phyloP scores from a whole-genome alignment of 1,140 invertebrate species.

The Scaptodrosophila lebanonensis region DNA sequence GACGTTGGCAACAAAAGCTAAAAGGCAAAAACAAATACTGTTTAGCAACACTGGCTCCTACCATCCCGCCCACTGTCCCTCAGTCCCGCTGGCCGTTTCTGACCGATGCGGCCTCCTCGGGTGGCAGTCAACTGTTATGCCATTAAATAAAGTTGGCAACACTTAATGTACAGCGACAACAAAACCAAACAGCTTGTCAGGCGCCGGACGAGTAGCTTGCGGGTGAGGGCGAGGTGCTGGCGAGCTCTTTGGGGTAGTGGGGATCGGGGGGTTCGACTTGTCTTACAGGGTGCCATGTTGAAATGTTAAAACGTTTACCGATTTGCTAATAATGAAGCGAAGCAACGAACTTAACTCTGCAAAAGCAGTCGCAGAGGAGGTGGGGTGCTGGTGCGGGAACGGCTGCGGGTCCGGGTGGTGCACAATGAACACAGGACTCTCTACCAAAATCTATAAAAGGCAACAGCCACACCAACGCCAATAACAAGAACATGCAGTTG shows the following conservation, averaged over 20 bases:
- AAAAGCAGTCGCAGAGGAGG: no score
- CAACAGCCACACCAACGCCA: no score
- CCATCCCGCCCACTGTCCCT: constrained; percentile 10
- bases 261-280: neutral
- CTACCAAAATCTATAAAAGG: constrained; percentile 34
- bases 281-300: constrained; percentile 7
- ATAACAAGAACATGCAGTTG: no score
- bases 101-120: constrained; percentile 8
- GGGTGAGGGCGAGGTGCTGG: neutral
- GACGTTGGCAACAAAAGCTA: constrained; percentile 24
- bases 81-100: neutral
- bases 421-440: no score
- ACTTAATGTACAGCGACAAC: constrained; percentile 75
- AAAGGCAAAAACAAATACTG: constrained; percentile 13
- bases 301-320: constrained; percentile 35
- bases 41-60: constrained; percentile 43
- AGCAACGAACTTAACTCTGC: constrained; percentile 27
- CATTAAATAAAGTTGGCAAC: constrained; percentile 77
- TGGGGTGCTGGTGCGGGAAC: no score
- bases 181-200: constrained; percentile 63
- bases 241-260: neutral
- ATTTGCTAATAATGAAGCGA: constrained; percentile 43
- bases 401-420: no score
- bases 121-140: constrained; percentile 72
- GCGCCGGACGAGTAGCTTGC: constrained; percentile 14